Evolutionary conservation across 2,797 vertebrate genomes (phyloP).

Genomic region (Alectoris magna): DNA sequence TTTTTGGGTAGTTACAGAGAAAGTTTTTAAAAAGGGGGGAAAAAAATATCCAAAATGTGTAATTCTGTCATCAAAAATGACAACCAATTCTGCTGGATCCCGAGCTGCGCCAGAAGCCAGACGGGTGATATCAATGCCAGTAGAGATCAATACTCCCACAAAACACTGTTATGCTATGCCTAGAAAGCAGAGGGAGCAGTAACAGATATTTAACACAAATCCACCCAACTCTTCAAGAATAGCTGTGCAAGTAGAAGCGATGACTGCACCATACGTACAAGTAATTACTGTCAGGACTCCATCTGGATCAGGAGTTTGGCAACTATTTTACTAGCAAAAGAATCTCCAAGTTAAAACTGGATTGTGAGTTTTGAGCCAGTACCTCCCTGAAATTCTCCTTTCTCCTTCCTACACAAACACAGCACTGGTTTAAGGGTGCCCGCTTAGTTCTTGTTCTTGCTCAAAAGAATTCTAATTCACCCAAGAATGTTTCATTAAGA

Average conservation of each 20-base stretch:
- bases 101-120: constrained; percentile 55
- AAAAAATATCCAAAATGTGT: not conserved
- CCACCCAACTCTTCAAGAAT: constrained; percentile 43
- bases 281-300: constrained; percentile 55
- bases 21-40: not conserved
- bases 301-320: constrained; percentile 39
- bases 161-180: constrained; percentile 62
- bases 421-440: not conserved
- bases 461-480: not conserved
- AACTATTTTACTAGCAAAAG: not conserved
- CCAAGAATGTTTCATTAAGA: not conserved
- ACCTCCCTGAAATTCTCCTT: not conserved
- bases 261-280: constrained; percentile 25
- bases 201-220: constrained; percentile 68
- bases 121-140: constrained; percentile 51
- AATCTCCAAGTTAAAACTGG: constrained; percentile 13
- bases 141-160: constrained; percentile 71
- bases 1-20: not conserved
- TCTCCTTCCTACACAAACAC: not conserved
- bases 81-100: constrained; percentile 18
- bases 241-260: not conserved
- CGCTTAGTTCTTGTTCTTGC: not conserved
- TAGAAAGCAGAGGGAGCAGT: constrained; percentile 76
- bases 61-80: constrained; percentile 12
- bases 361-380: constrained; percentile 20